Percentiles rank a stretch among this genome's conserved stretches.
phyloP scores from a whole-genome alignment of 2,113 vertebrate genomes.

The Lamprotornis superbus region DNA sequence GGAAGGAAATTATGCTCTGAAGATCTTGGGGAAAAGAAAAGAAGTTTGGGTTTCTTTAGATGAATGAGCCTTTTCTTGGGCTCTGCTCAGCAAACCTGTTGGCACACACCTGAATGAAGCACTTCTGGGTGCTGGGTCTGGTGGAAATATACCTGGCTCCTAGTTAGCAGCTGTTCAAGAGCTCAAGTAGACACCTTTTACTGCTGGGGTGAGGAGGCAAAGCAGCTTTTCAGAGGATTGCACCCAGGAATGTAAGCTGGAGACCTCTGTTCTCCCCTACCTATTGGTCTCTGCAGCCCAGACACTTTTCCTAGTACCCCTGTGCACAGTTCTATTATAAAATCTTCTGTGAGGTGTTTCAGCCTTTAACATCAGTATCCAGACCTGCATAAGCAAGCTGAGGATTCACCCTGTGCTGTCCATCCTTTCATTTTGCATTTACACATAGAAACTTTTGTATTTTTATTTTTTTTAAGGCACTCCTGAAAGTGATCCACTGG shows the following conservation, averaged over 20 bases:
- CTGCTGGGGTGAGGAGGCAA: background rate
- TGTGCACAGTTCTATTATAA: too few relatives aligned
- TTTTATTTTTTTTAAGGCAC: background rate
- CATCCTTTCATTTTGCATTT: background rate
- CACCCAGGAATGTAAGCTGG: background rate
- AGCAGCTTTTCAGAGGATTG: background rate
- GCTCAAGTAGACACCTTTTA: background rate
- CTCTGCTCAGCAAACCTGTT: background rate
- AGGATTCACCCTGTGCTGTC: background rate
- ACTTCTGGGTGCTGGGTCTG: background rate
- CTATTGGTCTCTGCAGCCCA: rapidly evolving
- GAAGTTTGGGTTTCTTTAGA: background rate
- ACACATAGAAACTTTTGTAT: background rate
- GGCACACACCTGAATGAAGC: background rate
- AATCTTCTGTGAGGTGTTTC: background rate
- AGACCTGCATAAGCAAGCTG: background rate
- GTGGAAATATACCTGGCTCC: background rate
- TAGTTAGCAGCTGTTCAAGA: background rate
- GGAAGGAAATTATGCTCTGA: background rate
- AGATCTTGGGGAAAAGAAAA: background rate
- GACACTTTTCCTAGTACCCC: background rate
- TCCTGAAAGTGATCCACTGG: background rate
- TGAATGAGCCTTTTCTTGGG: background rate
- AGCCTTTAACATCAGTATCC: too few relatives aligned
- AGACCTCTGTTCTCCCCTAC: background rate